Evolutionary conservation across 2,888 invertebrate species (phyloP).

Genomic region (Biston stratarius): DNA sequence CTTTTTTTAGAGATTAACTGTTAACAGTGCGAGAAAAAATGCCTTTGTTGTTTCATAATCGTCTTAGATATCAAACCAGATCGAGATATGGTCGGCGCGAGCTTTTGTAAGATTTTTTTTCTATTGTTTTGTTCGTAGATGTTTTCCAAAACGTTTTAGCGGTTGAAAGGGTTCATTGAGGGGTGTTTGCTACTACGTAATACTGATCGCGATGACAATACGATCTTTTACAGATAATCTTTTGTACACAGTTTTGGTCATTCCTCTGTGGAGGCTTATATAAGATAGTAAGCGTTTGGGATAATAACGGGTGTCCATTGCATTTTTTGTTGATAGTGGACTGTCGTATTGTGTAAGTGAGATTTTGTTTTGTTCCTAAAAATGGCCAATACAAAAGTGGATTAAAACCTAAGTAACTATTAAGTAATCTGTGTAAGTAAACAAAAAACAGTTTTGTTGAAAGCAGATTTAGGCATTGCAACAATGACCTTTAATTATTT

Average conservation of each 20-base stretch:
- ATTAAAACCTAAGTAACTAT: not conserved
- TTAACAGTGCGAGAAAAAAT: conserved; percentile 30
- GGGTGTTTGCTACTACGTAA: conserved; percentile 59
- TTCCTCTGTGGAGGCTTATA: conserved; percentile 46
- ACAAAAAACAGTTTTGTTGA: too few species aligned
- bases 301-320: conserved; percentile 46
- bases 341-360: conserved; percentile 6
- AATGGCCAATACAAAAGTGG: not conserved
- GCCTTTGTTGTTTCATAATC: conserved; percentile 77
- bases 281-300: conserved; percentile 19
- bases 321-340: conserved; percentile 12
- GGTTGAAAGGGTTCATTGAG: conserved; percentile 73
- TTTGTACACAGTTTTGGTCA: conserved; percentile 54
- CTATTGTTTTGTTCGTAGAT: conserved; percentile 63
- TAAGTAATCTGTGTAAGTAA: too few species aligned
- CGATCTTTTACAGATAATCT: conserved; percentile 69
- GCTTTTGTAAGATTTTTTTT: conserved; percentile 69
- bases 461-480: too few species aligned
- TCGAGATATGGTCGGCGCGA: conserved; percentile 66
- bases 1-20: conserved; percentile 65
- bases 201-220: conserved; percentile 61
- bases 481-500: too few species aligned
- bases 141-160: conserved; percentile 76
- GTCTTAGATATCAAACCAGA: conserved; percentile 77
- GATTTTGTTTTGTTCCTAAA: not conserved